Base-by-base conservation (phyloP, 2,797 vertebrate species). In the Petrocephalus sullivani region DNA sequence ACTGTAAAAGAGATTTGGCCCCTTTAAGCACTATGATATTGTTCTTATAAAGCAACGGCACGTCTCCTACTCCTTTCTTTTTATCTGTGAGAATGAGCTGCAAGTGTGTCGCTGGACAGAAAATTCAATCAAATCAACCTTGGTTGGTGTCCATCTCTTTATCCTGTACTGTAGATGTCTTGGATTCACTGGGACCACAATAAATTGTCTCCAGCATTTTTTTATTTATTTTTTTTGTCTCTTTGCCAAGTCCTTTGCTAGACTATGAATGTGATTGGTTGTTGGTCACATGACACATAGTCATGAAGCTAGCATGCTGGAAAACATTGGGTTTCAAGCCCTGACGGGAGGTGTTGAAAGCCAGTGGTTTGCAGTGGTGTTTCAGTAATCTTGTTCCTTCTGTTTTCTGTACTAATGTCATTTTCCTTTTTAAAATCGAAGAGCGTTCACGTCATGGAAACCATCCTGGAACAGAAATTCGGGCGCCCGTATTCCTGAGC, bases 361-460 rank as follows among this genome's bases (percentile, higher is more conserved):
- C 81, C 1, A 41, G 0, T 6, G 14, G n/a, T 83, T 5, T 28
- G 4, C 4, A 85, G 12, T 8, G 12, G 3, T 49, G 12, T 14
- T 56, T n/a, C 37, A 53, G 46, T 83, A 23, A 49, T 10, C 14
- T 7, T 83, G 41, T 9, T 85, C 51, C 54, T 53, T 6, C 10
- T 6, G 28, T 33, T 33, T 85, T 41, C 33, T 28, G 10, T 49
- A 16, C 33, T 86, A 86, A 86, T 6, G 3, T 86, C 14, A 61
- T 21, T 84, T 58, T 86, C 51, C 53, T 92, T 87, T 93, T 23
- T 93, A 19, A 92, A 91, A 91, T 88, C 54, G 7, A 89, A 95
- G 95, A 94, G 94, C 87, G 93, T 95, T 91, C 91, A 91, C 90
- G 93, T 95, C 91, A 95, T 94, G 95, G 95, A 95, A 90, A 92